Evolutionary conservation across 2,113 vertebrate genomes (phyloP), one percentile per base, ranked within the genome.

Genomic region (Eonycteris spelaea): DNA sequence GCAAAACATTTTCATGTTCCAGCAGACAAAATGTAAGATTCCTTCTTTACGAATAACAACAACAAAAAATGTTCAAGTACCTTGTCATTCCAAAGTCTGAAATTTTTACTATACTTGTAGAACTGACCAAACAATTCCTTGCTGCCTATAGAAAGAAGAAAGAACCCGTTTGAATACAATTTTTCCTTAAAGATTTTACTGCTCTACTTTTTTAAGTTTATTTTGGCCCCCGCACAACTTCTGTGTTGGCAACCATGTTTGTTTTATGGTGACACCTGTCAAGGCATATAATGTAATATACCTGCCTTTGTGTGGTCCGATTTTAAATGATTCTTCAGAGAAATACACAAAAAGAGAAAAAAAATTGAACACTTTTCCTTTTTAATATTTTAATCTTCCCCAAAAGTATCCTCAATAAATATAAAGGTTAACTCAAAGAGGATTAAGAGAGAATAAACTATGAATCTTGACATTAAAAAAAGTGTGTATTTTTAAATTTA

Each of bases 1-100:
- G 10, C 63, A 59, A 87, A 35, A 61, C 14, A 70, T 38, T 48
- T 79, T 92, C 30, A 63, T 71, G 16, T 65, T 13, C 28, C 51
- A 15, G 55, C 3, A 96, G 19, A 78, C 5, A 45, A 45, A 79
- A 68, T 28, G 2, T n/a, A 73, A 65, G 38, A 16, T 9, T 74
- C 48, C 30, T 21, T 77, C 45, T 71, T 71, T 51, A 63, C 5
- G 30, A 77, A 13, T 40, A 53, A 86, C 13, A 48, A n/a, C 33
- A 51, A 48, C 13, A n/a, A 53, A 53, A 68, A 88, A 51, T 28
- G 19, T 28, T 45, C 61, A 91, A n/a, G 0, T 97, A 99, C 99
- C 99, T 99, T 0, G 99, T 98, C 99, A 99, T 99, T 70, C 99
- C 99, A 0, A 99, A 99, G 97, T 99, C 99, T 0, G 99, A 98